phyloP scores from a whole-genome alignment of 1,140 invertebrate genomes.

The Melanaphis sacchari region DNA sequence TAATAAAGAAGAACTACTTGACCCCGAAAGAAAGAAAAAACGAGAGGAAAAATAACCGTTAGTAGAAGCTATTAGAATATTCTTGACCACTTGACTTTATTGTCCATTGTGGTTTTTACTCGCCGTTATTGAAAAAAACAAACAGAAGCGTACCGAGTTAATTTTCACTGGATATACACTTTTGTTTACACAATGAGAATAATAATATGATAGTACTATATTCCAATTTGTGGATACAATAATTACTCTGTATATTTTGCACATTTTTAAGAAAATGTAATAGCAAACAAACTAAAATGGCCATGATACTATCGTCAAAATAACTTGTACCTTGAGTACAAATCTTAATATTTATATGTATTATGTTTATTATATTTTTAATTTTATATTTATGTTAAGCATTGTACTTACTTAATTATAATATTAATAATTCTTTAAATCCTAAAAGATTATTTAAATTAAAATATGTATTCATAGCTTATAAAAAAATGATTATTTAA shows the following conservation, averaged over 20 bases:
- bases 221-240: neutral
- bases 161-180: slow-evolving; percentile 18
- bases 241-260: neutral
- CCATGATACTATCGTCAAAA: neutral
- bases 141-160: slow-evolving; percentile 18
- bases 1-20: slow-evolving; percentile 45
- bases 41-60: slow-evolving; percentile 51
- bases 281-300: neutral
- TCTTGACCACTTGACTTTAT: slow-evolving; percentile 29
- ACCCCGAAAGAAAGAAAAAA: slow-evolving; percentile 27
- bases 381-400: neutral
- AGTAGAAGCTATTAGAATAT: slow-evolving; percentile 41
- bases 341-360: neutral
- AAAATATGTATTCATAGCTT: neutral
- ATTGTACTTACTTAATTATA: no score
- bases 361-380: neutral
- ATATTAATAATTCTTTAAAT: neutral
- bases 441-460: neutral
- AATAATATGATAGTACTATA: neutral
- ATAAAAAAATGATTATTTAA: no score
- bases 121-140: neutral
- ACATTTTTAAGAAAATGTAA: neutral
- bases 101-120: slow-evolving; percentile 37
- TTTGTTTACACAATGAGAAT: neutral
- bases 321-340: neutral